Evolutionary conservation across 2,888 invertebrate genomes (phyloP), one percentile per base, ranked within the genome.

Genomic region (Polia nebulosa): DNA sequence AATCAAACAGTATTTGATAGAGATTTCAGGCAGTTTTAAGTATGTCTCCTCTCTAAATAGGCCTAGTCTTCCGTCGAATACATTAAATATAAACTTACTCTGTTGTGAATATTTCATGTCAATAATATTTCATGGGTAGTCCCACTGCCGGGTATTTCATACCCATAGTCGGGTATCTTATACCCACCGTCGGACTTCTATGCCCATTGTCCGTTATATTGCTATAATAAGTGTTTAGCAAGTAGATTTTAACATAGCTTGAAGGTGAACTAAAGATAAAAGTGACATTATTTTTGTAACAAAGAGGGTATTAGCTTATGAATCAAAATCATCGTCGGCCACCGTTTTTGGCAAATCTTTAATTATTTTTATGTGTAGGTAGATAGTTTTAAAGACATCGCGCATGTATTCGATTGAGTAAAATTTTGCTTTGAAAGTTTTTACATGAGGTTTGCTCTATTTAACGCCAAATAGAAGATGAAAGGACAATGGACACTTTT

Each of bases 51-150:
- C 45, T 44, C 15, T n/a, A 27, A 44, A 55, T 65, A 65, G 77
- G 73, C 81, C 77, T 81, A 74, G 73, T 76, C 71, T 79, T 81
- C 71, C 79, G 56, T 67, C 27, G 53, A 57, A 60, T 66, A 72
- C 45, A 64, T 59, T 55, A 22, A 61, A 60, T 36, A 29, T 52
- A 39, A 56, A 55, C 53, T 56, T 70, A 72, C 32, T 67, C 60
- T 71, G 51, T 79, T 76, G 71, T 81, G 56, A 71, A 76, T 78
- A 74, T 61, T 69, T 81, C 61, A 51, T 75, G 52, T 76, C 55
- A 68, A 62, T 58, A 25, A 61, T 55, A n/a, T 20, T 58, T 7
- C 49, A 39, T 66, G 52, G 73, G 39, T 39, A 64, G 66, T 66
- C 44, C 72, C 57, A 67, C 52, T 8, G 20, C 8, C 68, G 36